Percentiles rank a stretch among this genome's conserved stretches.
Conservation (phyloP, 1,140 invertebrate species). For the Belonocnema kinseyi region DNA sequence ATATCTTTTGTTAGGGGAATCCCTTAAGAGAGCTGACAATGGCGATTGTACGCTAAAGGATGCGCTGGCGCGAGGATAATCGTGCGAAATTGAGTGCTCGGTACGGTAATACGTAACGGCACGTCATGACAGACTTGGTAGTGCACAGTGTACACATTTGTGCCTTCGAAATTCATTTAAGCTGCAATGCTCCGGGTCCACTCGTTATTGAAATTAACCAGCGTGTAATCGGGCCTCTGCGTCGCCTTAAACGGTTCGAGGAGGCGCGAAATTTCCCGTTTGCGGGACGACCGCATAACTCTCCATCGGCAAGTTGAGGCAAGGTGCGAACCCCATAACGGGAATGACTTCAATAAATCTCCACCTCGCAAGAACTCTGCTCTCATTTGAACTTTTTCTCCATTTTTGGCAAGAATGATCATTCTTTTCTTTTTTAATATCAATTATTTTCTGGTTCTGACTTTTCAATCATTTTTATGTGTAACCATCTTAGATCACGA, state of each 20-base stretch:
- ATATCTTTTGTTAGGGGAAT: slow-evolving; percentile 19
- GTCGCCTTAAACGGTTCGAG: slow-evolving; percentile 26
- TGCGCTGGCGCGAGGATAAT: slow-evolving; percentile 24
- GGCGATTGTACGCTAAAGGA: slow-evolving; percentile 8
- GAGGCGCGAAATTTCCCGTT: slow-evolving; percentile 28
- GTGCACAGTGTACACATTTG: slow-evolving; percentile 3
- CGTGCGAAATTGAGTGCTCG: slow-evolving; percentile 15
- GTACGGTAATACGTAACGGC: background rate
- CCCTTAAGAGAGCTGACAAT: background rate
- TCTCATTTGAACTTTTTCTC: background rate
- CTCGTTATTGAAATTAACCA: slow-evolving; percentile 29
- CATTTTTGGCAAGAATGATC: background rate
- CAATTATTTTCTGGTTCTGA: too few relatives aligned
- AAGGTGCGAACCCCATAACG: slow-evolving; percentile 21
- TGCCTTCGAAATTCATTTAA: slow-evolving; percentile 26
- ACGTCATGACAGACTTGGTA: background rate
- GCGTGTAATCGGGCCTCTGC: slow-evolving; percentile 11
- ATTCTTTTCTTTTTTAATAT: too few relatives aligned
- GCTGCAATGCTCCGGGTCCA: background rate
- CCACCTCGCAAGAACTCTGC: background rate
- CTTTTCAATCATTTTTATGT: too few relatives aligned
- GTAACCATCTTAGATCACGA: too few relatives aligned
- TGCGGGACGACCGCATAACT: slow-evolving; percentile 18
- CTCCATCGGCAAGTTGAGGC: background rate
- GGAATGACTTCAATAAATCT: slow-evolving; percentile 21